Evolutionary conservation across 2,113 vertebrate genomes (phyloP), one percentile per base, ranked within the genome.

Genomic region (Megaleporinus macrocephalus): DNA sequence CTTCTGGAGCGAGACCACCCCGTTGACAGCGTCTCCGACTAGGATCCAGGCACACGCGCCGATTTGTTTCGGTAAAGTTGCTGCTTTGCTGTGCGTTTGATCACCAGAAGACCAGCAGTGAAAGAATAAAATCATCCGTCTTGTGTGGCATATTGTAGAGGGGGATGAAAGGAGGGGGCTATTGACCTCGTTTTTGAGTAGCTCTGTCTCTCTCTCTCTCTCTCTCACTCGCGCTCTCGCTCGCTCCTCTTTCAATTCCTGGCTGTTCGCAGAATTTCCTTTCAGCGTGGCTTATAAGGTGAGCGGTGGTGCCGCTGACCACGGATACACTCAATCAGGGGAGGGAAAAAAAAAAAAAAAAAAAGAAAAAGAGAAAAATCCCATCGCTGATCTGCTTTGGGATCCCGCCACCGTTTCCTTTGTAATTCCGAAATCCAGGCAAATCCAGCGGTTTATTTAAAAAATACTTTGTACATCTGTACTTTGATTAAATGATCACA

Each of bases 371-470:
- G 6, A 36, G 3, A 36, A 91, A 92, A 92, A 92, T 92, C 89
- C 89, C 86, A 84, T 84, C 85, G 86, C 91, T 91, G 87, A 92
- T 92, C 91, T 91, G 89, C 89, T 92, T 90, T 92, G 91, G 91
- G 82, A 85, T 86, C 80, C 89, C 85, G 89, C 88, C 88, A 85
- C 87, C 83, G 92, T 90, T 92, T 89, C 90, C 90, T 90, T 92
- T 90, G 91, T 92, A 93, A 92, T 92, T 91, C 91, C 90, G 87
- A 91, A 93, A 93, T 92, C 91, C 87, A 90, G 85, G 88, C 89
- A 92, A 93, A 93, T 93, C 91, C 93, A 91, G 87, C 89, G 91
- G 91, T 92, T 92, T 91, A 93, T 93, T 92, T 89, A 91, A 89
- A 33, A 69, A 93, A 89, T 89, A 89, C 91, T 92, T 92, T 91